Conservation (phyloP, 2,113 vertebrate genomes). For the Hoplias malabaricus region DNA sequence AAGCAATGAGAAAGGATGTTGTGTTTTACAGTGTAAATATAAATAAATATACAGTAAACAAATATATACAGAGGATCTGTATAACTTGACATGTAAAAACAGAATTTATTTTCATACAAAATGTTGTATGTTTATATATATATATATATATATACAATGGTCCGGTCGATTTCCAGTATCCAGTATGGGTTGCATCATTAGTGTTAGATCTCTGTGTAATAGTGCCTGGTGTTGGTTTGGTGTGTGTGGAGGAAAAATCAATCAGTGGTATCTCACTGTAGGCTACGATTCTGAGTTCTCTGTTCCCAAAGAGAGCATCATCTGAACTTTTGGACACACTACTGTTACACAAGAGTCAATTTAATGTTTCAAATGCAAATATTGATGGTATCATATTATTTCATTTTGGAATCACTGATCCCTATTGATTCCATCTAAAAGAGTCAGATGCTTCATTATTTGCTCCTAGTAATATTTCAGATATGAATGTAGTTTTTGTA, state of each 20-base stretch:
- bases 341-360: not conserved
- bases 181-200: constrained; percentile 31
- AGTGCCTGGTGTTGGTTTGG: constrained; percentile 27
- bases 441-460: not conserved
- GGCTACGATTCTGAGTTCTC: constrained; percentile 6
- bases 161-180: constrained; percentile 45
- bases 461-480: not conserved
- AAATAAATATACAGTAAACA: no score
- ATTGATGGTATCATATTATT: not conserved
- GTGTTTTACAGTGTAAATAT: no score
- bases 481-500: not conserved
- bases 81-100: no score
- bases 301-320: constrained; percentile 20
- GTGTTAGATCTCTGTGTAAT: constrained; percentile 19
- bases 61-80: no score
- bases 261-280: constrained; percentile 34
- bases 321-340: not conserved
- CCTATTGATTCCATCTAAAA: not conserved
- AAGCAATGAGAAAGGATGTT: no score
- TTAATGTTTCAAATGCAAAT: not conserved
- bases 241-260: constrained; percentile 20
- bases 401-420: not conserved
- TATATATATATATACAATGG: not conserved
- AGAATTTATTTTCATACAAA: no score
- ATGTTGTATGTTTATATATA: no score